A percentile compares a stretch with the other conserved stretches of the same genome.
Evolutionary conservation across 2,888 invertebrate species (phyloP).

Genomic region (Thera britannica): DNA sequence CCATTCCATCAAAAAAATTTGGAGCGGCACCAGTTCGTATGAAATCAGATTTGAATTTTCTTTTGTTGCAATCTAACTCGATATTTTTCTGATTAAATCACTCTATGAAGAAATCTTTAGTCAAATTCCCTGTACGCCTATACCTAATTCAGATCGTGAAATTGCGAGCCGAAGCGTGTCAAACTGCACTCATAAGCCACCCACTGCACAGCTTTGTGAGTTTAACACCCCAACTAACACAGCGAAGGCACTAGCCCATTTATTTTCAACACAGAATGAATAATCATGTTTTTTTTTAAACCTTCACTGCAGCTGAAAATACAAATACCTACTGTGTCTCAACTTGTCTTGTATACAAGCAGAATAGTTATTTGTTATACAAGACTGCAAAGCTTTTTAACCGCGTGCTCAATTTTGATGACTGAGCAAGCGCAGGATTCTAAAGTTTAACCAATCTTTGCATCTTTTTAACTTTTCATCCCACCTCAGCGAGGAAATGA

Average conservation of each 20-base stretch:
- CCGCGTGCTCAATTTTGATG: too few species aligned
- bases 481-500: too few species aligned
- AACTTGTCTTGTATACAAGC: too few species aligned
- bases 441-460: too few species aligned
- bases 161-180: slow-evolving; percentile 44
- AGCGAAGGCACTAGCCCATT: slow-evolving; percentile 42
- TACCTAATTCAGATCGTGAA: slow-evolving; percentile 38
- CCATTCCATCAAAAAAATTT: too few species aligned
- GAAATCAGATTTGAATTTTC: too few species aligned
- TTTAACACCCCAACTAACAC: slow-evolving; percentile 43
- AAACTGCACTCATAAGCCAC: slow-evolving; percentile 39
- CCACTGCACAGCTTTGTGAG: slow-evolving; percentile 27
- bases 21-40: too few species aligned
- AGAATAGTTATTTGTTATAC: too few species aligned
- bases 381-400: too few species aligned
- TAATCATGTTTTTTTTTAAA: neutral
- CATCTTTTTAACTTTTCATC: too few species aligned
- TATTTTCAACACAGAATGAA: slow-evolving; percentile 36
- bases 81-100: slow-evolving; percentile 7
- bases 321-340: too few species aligned
- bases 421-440: too few species aligned
- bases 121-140: neutral
- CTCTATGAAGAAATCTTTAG: neutral
- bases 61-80: neutral
- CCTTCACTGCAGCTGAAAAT: slow-evolving; percentile 9